Base-by-base conservation (phyloP, 1,140 invertebrate species). In the Heliconius himera region DNA sequence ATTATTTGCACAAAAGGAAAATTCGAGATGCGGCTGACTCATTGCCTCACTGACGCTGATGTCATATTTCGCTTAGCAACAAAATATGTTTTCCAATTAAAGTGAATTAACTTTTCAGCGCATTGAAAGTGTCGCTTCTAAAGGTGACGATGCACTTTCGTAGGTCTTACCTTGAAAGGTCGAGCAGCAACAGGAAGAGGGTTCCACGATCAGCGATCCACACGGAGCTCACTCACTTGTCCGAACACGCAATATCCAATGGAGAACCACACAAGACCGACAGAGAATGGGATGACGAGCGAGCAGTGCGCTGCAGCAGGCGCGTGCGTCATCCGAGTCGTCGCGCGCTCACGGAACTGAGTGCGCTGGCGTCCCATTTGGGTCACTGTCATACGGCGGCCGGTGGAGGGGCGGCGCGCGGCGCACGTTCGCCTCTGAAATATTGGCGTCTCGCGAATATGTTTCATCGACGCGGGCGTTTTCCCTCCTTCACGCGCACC, bases 361-460 rank as follows among this genome's bases (percentile, higher is more conserved):
- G 81, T 94, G 91, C 92, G 91, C 88, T 87, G 89, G 89, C 91
- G 89, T 88, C 88, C 91, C 92, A 94, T 94, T 93, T 93, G 90
- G 92, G 92, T 93, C 92, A 94, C 92, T 94, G 92, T 94, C 92
- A 94, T 91, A 85, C 85, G 83, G 88, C 90, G 92, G 92, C 89
- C 85, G 83, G 88, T 92, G 92, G 92, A 90, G 91, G 92, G 91
- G 91, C 90, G 90, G 93, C 41, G n/a, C n/a, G 13, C 41, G 41
- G 89, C 86, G 87, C 87, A 90, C 89, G 90, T 90, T 93, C 88
- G 91, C 88, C 83, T 92, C 91, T 93, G 91, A 93, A 94, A 93
- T 93, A 92, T 93, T 92, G 82, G 88, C 91, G 91, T 90, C 89
- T 93, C 85, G 93, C 91, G 87, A 93, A 93, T 91, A 90, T 91